Conservation (phyloP, 2,113 vertebrate genomes). For the Mellivora capensis region DNA sequence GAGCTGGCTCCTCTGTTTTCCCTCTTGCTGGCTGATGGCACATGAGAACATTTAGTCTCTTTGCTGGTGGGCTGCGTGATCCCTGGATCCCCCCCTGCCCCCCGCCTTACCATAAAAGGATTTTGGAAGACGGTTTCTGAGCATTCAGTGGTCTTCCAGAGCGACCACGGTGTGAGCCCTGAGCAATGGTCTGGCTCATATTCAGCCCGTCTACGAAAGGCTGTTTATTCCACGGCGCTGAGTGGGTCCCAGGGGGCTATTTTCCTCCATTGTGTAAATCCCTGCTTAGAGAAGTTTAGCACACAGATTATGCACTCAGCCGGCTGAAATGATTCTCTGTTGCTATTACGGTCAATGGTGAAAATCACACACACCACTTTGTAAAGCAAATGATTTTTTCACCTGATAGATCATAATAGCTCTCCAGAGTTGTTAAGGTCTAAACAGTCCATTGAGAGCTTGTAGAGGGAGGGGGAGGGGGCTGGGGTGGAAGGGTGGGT, state of each 20-base stretch:
- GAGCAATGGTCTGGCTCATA: fast-evolving
- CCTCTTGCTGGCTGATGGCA: neutral
- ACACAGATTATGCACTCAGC: neutral
- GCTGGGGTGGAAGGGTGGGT: fast-evolving
- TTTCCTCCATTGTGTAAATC: neutral
- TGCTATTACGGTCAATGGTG: neutral
- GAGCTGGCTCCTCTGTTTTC: neutral
- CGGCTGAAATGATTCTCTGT: neutral
- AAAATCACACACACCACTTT: neutral
- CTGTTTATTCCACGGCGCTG: fast-evolving
- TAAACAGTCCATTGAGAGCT: neutral
- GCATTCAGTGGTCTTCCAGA: neutral
- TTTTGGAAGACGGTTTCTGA: neutral
- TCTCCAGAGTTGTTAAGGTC: conserved; percentile 18
- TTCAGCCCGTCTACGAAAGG: fast-evolving
- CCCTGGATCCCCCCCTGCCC: neutral
- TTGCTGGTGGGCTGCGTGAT: no score
- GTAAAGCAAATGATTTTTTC: conserved; percentile 19
- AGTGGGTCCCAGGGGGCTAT: neutral
- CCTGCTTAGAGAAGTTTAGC: neutral
- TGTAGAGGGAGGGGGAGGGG: neutral
- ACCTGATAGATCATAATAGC: conserved; percentile 20
- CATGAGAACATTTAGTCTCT: neutral
- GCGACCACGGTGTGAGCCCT: fast-evolving
- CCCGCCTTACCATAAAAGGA: neutral